Evolutionary conservation across 2,797 vertebrate species (phyloP), one percentile per base, ranked within the genome.

Genomic region (Leucoraja ocellata): DNA sequence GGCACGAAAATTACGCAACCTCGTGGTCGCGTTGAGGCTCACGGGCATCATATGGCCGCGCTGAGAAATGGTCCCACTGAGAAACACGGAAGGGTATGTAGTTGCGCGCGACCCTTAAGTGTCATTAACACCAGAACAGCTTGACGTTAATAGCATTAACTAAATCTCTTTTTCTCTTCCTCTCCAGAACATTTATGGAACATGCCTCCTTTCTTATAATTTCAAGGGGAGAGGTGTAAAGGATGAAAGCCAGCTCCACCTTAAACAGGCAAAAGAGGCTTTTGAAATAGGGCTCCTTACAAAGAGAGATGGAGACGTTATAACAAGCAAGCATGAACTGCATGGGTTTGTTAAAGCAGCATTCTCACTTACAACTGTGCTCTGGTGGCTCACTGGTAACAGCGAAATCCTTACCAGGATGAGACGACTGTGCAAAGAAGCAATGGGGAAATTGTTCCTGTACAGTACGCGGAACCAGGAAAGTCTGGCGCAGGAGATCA

Each of bases 251-350:
- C 80, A 14, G 2, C 93, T 93, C 0, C 97, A 96, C 95, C 96
- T 99, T 93, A 93, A 93, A 0, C 95, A 97, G 94, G 98, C 98
- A 28, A 97, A 95, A 93, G 97, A 98, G 94, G 97, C 98, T 25
- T 99, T 98, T 76, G 96, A 97, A 93, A 96, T 98, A 0, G 98
- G 98, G 80, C 96, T 99, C 68, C 97, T 98, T 90, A 98, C 97
- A 81, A 98, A 97, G 95, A 94, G 94, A 0, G 94, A 95, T 0
- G 94, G 94, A 0, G 95, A 97, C 9, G 90, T 79, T 0, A 94
- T 98, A 77, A 95, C 96, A 28, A 99, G 98, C 94, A 97, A 97
- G 94, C 98, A 99, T 95, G 98, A 99, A 95, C 97, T 99, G 71
- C 98, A 99, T 79, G 97, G 97, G 63, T 97, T 99, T 88, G 94